Evolutionary conservation across 2,797 vertebrate genomes (phyloP).

Genomic region (Diceros bicornis): DNA sequence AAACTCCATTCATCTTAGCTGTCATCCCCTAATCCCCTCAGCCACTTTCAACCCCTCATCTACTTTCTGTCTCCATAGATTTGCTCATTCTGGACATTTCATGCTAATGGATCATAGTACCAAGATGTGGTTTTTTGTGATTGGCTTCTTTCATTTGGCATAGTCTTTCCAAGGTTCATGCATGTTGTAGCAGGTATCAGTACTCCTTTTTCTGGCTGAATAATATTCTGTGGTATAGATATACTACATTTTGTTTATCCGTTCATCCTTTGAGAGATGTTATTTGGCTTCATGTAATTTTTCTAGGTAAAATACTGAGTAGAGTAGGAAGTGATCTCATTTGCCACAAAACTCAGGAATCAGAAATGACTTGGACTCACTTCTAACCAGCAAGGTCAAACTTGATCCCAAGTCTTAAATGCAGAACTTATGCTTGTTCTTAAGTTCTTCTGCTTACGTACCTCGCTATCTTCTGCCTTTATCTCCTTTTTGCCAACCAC

Average conservation of each 20-base stretch:
- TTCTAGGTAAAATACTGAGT: slow-evolving; percentile 4
- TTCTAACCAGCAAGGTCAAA: neutral
- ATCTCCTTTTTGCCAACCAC: neutral
- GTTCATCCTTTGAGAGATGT: neutral
- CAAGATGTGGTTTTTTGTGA: neutral
- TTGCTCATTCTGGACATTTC: neutral
- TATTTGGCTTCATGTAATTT: neutral
- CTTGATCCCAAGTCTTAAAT: neutral
- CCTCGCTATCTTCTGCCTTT: neutral
- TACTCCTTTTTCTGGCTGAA: neutral
- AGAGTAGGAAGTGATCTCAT: neutral
- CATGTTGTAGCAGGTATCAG: neutral
- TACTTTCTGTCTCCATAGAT: neutral
- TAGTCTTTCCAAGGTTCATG: slow-evolving; percentile 2
- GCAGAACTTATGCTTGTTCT: neutral
- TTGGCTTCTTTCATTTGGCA: neutral
- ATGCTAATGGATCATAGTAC: neutral
- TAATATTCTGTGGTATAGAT: neutral
- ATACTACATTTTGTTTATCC: neutral
- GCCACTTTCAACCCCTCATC: neutral
- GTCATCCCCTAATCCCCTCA: neutral
- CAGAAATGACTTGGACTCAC: neutral
- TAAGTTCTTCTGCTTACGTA: neutral
- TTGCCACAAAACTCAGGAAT: neutral
- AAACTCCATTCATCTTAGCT: neutral